Evolutionary conservation across 2,888 invertebrate species (phyloP).

Genomic region (Malacosoma neustria): DNA sequence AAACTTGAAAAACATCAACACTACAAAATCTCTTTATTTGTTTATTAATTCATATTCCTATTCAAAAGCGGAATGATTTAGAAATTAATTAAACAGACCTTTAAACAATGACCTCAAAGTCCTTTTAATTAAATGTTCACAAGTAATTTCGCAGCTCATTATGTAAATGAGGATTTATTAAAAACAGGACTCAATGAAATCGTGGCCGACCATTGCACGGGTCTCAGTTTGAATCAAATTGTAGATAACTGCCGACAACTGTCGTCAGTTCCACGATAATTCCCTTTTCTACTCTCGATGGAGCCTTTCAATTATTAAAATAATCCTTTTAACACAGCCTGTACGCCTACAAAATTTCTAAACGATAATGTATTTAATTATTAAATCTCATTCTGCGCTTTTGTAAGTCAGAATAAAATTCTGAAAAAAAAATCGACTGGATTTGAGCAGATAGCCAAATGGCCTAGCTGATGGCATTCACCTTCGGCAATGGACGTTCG

Average conservation of each 20-base stretch:
- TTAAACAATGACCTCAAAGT: constrained; percentile 27
- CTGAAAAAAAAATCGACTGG: too few relatives aligned
- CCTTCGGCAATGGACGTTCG: too few relatives aligned
- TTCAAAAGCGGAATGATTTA: constrained; percentile 23
- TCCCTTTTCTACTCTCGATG: constrained; percentile 13
- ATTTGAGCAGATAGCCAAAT: too few relatives aligned
- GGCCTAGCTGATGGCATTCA: too few relatives aligned
- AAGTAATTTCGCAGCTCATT: constrained; percentile 31
- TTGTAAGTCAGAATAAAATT: too few relatives aligned
- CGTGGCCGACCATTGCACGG: neutral
- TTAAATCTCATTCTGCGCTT: constrained; percentile 38
- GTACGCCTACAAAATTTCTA: constrained; percentile 28
- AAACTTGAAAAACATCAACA: neutral
- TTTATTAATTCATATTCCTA: neutral
- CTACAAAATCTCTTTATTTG: constrained; percentile 16
- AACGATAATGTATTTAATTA: constrained; percentile 41
- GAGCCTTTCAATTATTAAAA: constrained; percentile 26
- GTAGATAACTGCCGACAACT: constrained; percentile 32
- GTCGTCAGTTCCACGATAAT: constrained; percentile 27
- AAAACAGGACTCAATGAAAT: constrained; percentile 18
- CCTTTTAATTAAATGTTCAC: constrained; percentile 28
- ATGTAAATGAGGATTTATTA: constrained; percentile 35
- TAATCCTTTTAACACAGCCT: constrained; percentile 36
- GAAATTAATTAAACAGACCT: constrained; percentile 34
- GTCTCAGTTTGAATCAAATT: constrained; percentile 3